Evolutionary conservation across 2,797 vertebrate genomes (phyloP), one percentile per base, ranked within the genome.

Genomic region (Valencia hispanica): DNA sequence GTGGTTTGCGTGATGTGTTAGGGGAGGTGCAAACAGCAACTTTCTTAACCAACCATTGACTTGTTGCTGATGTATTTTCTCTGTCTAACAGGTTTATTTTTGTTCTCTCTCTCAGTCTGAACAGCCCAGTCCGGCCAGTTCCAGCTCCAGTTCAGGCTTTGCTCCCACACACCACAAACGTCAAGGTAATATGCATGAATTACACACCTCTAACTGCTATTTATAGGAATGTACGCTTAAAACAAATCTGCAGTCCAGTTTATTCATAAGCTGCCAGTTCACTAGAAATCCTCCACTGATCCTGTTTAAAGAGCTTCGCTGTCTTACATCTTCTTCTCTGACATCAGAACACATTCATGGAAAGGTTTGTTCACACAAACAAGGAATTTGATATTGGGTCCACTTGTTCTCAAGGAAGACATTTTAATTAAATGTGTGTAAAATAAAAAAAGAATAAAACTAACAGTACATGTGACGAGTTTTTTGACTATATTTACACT

Each of bases 121-220:
- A 86, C 97, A 98, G 86, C 97, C 96, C 87, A 99, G 97, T 92
- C 98, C 97, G 77, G 96, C 96, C 89, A 98, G 97, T 88, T 98
- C 97, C 85, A 97, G 96, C 79, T 94, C 94, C 80, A 94, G 94
- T 85, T 95, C 95, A 79, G 96, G 96, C 89, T 97, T 97, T 87
- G 94, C 94, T 70, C 96, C 96, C 2, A 94, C 95, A 61, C 96
- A 96, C 84, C 96, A 96, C 88, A 97, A 96, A 92, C 94, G 96
- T 80, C 96, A 97, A 97, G 97, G 97, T 98, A 93, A 90, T 12
- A 1, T 12, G 22, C 25, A 45, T 53, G 34, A 5, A 32, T 27
- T 5, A 15, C 30, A 1, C n/a, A 32, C 25, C 69, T 53, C 5
- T 51, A 66, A 8, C 47, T 8, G 2, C 70, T 41, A 50, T 71